Evolutionary conservation across 2,888 invertebrate genomes (phyloP).

Genomic region (Idaea biselata): DNA sequence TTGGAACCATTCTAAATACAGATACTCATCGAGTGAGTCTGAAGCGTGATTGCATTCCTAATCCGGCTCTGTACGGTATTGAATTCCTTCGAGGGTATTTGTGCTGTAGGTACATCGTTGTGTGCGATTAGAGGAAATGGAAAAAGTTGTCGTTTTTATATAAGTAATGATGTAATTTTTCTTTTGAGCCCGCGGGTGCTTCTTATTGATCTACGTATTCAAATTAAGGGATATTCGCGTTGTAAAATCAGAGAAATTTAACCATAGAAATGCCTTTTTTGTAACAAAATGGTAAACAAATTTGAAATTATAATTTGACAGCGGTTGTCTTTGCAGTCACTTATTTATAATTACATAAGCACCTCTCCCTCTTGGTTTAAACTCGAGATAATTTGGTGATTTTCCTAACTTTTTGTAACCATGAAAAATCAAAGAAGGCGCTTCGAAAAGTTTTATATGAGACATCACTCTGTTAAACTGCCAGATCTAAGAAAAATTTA

Average conservation of each 20-base stretch:
- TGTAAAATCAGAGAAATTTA: not conserved
- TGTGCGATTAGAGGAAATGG: conserved; percentile 58
- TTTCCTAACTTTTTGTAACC: too few relatives aligned
- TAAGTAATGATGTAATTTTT: conserved; percentile 45
- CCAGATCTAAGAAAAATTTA: too few relatives aligned
- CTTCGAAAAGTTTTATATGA: too few relatives aligned
- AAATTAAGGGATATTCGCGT: conserved; percentile 4
- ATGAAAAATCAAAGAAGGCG: too few relatives aligned
- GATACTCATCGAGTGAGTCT: not conserved
- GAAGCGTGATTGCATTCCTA: conserved; percentile 12
- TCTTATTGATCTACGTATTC: not conserved
- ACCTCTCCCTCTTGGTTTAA: too few relatives aligned
- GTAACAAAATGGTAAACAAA: too few relatives aligned
- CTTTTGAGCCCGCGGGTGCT: conserved; percentile 2
- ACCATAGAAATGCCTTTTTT: too few relatives aligned
- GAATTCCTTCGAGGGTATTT: conserved; percentile 46
- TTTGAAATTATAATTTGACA: too few relatives aligned
- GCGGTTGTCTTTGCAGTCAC: too few relatives aligned
- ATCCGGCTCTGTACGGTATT: conserved; percentile 33
- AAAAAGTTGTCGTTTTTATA: conserved; percentile 54
- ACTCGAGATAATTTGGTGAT: too few relatives aligned
- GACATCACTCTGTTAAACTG: too few relatives aligned
- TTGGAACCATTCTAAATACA: not conserved
- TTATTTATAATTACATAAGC: too few relatives aligned
- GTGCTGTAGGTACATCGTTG: conserved; percentile 44